Conservation (phyloP, 2,888 invertebrate species). For the Nudaria mundana region DNA sequence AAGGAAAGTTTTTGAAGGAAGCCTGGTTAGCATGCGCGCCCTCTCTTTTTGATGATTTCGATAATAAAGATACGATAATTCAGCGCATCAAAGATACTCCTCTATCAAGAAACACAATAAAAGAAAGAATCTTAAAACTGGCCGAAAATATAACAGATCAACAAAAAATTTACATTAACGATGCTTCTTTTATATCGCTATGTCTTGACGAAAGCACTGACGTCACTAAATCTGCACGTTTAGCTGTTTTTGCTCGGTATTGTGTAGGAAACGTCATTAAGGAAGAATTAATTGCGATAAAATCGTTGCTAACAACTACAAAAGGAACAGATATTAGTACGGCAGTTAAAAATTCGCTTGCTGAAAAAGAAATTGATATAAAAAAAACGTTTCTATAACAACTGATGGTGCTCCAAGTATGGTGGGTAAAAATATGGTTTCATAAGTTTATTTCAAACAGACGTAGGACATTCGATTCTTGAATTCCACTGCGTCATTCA, state of each 20-base stretch:
- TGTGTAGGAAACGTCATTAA: conserved; percentile 22
- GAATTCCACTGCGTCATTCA: no score
- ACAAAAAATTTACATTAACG: conserved; percentile 13
- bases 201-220: conserved; percentile 22
- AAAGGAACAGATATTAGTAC: conserved; percentile 17
- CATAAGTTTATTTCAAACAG: background rate
- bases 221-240: conserved; percentile 24
- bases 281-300: conserved; percentile 22
- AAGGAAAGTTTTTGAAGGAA: conserved; percentile 13
- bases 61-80: conserved; percentile 23
- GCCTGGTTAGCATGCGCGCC: conserved; percentile 18
- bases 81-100: conserved; percentile 27
- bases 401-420: conserved; percentile 19
- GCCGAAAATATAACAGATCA: conserved; percentile 17
- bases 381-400: no score
- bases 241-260: conserved; percentile 23
- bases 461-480: no score
- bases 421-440: conserved; percentile 8
- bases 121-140: conserved; percentile 18
- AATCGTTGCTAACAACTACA: conserved; percentile 23
- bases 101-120: conserved; percentile 21
- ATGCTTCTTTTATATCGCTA: conserved; percentile 14
- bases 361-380: conserved; percentile 21
- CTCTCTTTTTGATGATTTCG: conserved; percentile 24
- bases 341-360: conserved; percentile 18